Evolutionary conservation across 2,113 vertebrate species (phyloP).

Genomic region (Stercorarius parasiticus): DNA sequence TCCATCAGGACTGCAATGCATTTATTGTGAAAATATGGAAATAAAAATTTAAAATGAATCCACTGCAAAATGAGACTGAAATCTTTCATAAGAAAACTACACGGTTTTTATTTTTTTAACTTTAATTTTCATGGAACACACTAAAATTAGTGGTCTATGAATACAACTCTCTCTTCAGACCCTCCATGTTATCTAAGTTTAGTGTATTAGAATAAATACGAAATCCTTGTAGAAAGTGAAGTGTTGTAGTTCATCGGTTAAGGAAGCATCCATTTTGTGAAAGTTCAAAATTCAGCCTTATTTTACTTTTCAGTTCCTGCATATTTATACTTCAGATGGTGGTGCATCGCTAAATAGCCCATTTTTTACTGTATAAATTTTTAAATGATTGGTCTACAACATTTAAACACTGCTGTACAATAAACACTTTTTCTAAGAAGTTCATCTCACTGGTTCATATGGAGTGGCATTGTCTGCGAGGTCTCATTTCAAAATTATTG

Average conservation of each 20-base stretch:
- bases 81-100: not conserved
- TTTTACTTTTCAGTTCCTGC: slow-evolving; percentile 1
- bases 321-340: not conserved
- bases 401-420: slow-evolving; percentile 28
- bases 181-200: not conserved
- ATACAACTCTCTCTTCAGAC: not conserved
- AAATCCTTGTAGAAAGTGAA: not conserved
- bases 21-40: not conserved
- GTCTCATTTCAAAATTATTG: slow-evolving; percentile 71
- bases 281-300: not conserved
- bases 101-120: not conserved
- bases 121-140: not conserved
- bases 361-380: slow-evolving; percentile 1
- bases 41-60: not conserved
- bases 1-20: not conserved
- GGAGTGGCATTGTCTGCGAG: slow-evolving; percentile 43
- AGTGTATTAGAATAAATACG: not conserved
- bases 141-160: not conserved
- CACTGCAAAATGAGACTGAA: not conserved
- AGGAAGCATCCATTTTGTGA: not conserved
- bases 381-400: not conserved
- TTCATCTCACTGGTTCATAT: slow-evolving; percentile 53
- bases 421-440: slow-evolving; percentile 32
- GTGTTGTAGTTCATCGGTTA: not conserved
- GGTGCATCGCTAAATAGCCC: not conserved